Evolutionary conservation across 2,888 invertebrate genomes (phyloP), one percentile per base, ranked within the genome.

Genomic region (Euspilapteryx auroguttella): DNA sequence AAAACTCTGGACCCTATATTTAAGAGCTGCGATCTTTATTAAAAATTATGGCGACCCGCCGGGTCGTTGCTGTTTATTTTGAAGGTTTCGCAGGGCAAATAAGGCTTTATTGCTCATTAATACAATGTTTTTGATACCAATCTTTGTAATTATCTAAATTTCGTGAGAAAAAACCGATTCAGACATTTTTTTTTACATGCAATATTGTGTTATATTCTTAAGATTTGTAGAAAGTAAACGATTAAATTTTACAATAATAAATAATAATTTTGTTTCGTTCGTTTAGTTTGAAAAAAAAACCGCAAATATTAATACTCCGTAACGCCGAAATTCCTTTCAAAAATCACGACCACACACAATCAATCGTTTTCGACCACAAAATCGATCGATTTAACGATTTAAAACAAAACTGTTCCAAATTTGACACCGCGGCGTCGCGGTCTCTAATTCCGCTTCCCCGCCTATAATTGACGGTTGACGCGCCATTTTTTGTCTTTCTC

Each of bases 391-490:
- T 71, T 73, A 68, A 69, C 69, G 73, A 66, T 69, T 59, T 64
- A 62, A 65, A 71, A 73, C 61, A 59, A 69, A 71, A 64, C 68
- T 56, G 59, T 69, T 64, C 65, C 56, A 73, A 75, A 73, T 71
- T 75, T 68, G 56, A 66, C 68, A 66, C 58, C 68, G 59, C 53
- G 63, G 45, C 45, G 43, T 42, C 55, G 42, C 54, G 40, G 56
- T 63, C 75, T 73, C 71, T 75, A 75, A 75, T 75, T 73, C 73
- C 47, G 56, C 62, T 66, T 68, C 54, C 63, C 71, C 73, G 75
- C 68, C 69, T 69, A 68, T 75, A 75, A 75, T 75, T 75, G 75
- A 69, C 73, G n/a, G 57, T 49, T 55, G 66, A 57, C 64, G 64
- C 63, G 65, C 58, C 52, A 56, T 61, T 45, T 43, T 42, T 36